Base-by-base conservation (phyloP, 2,113 vertebrate species). In the Clupea harengus region DNA sequence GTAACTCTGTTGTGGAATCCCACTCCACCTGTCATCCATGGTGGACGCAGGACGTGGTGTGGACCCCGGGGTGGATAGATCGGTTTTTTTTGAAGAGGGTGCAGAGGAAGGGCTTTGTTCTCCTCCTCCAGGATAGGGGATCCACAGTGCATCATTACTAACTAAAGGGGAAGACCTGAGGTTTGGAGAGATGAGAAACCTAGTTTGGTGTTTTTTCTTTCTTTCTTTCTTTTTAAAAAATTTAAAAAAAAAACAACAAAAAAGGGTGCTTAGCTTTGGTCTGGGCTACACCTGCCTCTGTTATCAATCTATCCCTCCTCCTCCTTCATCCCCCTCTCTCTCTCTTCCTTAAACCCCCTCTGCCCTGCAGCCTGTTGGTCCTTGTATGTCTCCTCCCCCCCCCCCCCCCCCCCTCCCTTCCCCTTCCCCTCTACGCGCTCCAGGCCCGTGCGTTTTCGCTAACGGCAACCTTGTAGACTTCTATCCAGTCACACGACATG, bases 401-500 rank as follows among this genome's bases (percentile, higher is more conserved):
- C 17, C 86, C 22, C 81, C 84, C 84, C 46, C 60, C 2, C 72
- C 28, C 72, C 17, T 80, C n/a, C n/a, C 67, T 25, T 80, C 45
- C 25, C 86, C 67, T 80, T 84, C 83, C 45, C 84, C 46, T 47
- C 22, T 13, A 84, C 85, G 18, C 88, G 46, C 83, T 28, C 20
- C 45, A 81, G 52, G n/a, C 20, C 0, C 81, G 81, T 85, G 84
- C 84, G 86, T 86, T 86, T 86, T 84, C 83, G 84, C 82, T 81
- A 86, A 67, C 75, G 72, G 89, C 89, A 82, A 87, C 90, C 87
- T 84, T 89, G 88, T 91, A 90, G 87, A 91, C 88, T 88, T 90
- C 88, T 93, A 49, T 92, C 85, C 90, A 91, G 78, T 89, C 86
- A 85, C 89, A 22, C 32, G 22, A 84, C 52, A 83, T 64, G 28